Base-by-base conservation (phyloP, 2,888 invertebrate species). In the Netelia fuscicornis region DNA sequence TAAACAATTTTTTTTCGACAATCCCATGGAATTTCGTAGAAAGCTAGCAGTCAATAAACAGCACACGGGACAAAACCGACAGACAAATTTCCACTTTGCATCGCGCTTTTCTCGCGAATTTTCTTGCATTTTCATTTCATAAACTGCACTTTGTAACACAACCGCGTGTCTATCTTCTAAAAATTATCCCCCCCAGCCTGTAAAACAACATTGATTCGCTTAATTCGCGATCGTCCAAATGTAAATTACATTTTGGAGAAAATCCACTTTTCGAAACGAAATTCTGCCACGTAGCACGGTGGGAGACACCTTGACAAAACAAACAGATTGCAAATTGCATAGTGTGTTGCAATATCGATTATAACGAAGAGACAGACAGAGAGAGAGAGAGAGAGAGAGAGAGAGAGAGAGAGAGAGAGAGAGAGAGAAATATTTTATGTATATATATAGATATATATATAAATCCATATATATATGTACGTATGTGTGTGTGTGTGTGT, bases 341-440 rank as follows among this genome's bases (percentile, higher is more conserved):
- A 44, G 60, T 62, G 56, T 70, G 64, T 84, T 80, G 71, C 75
- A 65, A 80, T 80, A 84, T 80, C 76, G 80, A 80, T 80, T 71
- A 80, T 76, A 70, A 72, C 65, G 25, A 25, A 25, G 25, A 25
- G 17, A 17, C 17, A 64, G 71, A 71, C 60, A 17, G 56, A 62
- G 80, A 80, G 76, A 17, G 56, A 62, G 80, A 25, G 25, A 25
- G 17, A 17, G 0, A 64, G 71, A 71, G 60, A 17, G 56, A 62
- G 80, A 25, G 25, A 25, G 17, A 17, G 0, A 64, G 71, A 71
- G 60, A 17, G 56, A 62, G 80, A 25, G 25, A 25, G 17, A 17
- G 0, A 64, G 71, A 71, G 60, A 17, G 56, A 62, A 76, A 52
- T 11, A 8, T 30, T 20, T 25, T 54, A 68, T 20, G 17, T 79